Percentiles rank a stretch among this genome's conserved stretches.
Evolutionary conservation across 2,113 vertebrate genomes (phyloP).

Genomic region (Sclerurus mexicanus): DNA sequence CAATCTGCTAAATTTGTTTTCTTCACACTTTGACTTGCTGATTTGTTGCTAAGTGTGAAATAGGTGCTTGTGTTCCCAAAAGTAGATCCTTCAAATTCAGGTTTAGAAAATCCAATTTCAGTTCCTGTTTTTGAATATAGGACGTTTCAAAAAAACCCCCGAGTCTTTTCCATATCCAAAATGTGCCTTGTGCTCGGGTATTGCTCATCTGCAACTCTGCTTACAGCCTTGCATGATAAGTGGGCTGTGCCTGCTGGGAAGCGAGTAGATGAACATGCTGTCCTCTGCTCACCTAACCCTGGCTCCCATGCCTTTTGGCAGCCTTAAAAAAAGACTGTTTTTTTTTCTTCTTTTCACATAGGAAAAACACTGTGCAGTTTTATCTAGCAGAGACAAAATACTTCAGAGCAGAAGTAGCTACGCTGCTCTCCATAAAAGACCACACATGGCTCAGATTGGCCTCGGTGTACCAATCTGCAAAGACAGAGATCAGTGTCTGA

Average conservation of each 20-base stretch:
- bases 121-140: not conserved
- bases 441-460: not conserved
- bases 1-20: not conserved
- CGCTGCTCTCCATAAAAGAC: not conserved
- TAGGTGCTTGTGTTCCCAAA: not conserved
- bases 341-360: not conserved
- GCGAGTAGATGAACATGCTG: fast-evolving
- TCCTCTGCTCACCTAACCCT: not conserved
- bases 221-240: not conserved
- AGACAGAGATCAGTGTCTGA: not conserved
- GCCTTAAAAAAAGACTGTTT: not conserved
- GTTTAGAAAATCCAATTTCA: not conserved
- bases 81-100: not conserved
- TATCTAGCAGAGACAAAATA: not conserved
- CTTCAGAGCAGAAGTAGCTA: not conserved
- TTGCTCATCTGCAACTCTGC: not conserved
- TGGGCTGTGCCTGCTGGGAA: not conserved
- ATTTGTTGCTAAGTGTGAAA: not conserved
- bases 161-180: not conserved
- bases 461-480: fast-evolving
- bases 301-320: not conserved
- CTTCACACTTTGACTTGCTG: not conserved
- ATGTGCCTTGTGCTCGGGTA: not conserved
- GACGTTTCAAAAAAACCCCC: not conserved
- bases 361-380: not conserved